Evolutionary conservation across 2,888 invertebrate genomes (phyloP).

Genomic region (Dynastes tityus): DNA sequence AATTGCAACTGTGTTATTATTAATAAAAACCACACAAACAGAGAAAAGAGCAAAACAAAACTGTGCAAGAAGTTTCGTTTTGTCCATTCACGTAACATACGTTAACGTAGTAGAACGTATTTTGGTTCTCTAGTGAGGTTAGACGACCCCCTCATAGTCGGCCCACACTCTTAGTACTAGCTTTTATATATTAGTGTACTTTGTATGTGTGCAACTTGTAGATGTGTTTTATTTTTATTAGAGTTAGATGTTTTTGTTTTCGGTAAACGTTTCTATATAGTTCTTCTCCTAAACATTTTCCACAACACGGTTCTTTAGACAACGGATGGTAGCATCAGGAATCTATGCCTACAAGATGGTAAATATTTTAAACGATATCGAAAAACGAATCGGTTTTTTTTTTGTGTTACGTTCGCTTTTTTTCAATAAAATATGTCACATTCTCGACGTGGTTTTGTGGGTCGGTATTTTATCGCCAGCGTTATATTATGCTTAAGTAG

Average conservation of each 20-base stretch:
- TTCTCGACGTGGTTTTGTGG: not conserved
- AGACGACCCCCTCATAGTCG: slow-evolving; percentile 42
- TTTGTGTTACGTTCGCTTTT: not conserved
- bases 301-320: slow-evolving; percentile 11
- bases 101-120: slow-evolving; percentile 31
- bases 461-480: slow-evolving; percentile 15
- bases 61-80: slow-evolving; percentile 17
- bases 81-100: not conserved
- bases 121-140: slow-evolving; percentile 40
- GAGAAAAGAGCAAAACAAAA: slow-evolving; percentile 21
- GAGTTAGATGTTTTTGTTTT: slow-evolving; percentile 39
- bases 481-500: slow-evolving; percentile 20
- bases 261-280: slow-evolving; percentile 29
- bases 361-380: slow-evolving; percentile 3
- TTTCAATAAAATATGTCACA: slow-evolving; percentile 13
- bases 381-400: too few species aligned
- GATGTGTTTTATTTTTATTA: slow-evolving; percentile 42
- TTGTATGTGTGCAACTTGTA: slow-evolving; percentile 48
- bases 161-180: slow-evolving; percentile 39
- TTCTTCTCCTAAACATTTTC: not conserved
- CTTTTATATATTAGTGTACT: slow-evolving; percentile 42
- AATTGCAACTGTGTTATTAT: slow-evolving; percentile 26
- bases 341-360: slow-evolving; percentile 18
- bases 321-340: not conserved
- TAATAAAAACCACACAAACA: slow-evolving; percentile 23